A percentile compares a stretch with the other conserved stretches of the same genome.
These are phyloP conservation scores for Oophaga pumilio DNA, from an alignment of 2,113 vertebrate genomes.

Conservation along the genomic window DNA sequence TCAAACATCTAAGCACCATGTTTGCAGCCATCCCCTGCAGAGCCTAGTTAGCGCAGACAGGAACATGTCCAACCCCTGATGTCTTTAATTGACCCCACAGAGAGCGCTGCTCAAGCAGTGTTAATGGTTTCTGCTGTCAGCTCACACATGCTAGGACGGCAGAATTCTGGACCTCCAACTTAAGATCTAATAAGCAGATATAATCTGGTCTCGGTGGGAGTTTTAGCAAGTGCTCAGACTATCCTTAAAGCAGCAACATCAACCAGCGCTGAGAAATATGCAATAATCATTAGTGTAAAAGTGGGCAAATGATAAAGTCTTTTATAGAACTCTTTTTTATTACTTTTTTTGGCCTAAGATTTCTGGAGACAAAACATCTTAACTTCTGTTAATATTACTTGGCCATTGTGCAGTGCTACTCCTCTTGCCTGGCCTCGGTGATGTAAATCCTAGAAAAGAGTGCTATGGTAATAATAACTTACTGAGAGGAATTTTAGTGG, in stretches of 20 bases:
- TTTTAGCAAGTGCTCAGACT: slow-evolving; percentile 58
- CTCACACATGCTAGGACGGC: slow-evolving; percentile 69
- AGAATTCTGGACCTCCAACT: slow-evolving; percentile 65
- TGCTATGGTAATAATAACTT: no score
- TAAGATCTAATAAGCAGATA: slow-evolving; percentile 63
- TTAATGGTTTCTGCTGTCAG: slow-evolving; percentile 72
- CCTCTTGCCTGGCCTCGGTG: no score
- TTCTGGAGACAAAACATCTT: not conserved
- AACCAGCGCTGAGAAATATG: not conserved
- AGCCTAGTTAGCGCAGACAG: slow-evolving; percentile 65
- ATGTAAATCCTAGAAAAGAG: no score
- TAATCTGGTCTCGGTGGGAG: slow-evolving; percentile 62
- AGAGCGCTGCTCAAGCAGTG: slow-evolving; percentile 70
- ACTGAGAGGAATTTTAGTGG: no score
- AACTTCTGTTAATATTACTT: not conserved
- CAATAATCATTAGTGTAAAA: not conserved
- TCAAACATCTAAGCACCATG: slow-evolving; percentile 63
- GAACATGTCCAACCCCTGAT: slow-evolving; percentile 66
- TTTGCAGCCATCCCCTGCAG: slow-evolving; percentile 60
- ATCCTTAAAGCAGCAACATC: slow-evolving; percentile 61
- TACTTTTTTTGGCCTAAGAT: not conserved
- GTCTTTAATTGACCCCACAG: slow-evolving; percentile 74
- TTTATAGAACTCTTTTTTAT: not conserved
- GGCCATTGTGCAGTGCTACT: not conserved
- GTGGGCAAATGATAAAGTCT: not conserved